Evolutionary conservation across 2,888 invertebrate genomes (phyloP), one percentile per base, ranked within the genome.

Genomic region (Cremastobaeus sp.): DNA sequence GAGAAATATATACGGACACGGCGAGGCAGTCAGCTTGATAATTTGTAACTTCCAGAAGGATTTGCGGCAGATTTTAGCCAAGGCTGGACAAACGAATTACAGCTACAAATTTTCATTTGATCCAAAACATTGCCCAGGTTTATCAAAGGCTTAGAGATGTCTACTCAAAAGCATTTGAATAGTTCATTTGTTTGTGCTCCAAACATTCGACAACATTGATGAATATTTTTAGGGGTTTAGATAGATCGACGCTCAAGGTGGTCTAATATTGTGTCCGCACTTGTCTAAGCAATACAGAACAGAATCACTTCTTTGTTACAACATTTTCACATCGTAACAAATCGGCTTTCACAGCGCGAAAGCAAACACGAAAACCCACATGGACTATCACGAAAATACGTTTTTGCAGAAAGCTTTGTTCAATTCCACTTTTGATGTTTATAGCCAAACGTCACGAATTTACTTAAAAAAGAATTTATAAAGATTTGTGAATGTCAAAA

Each of bases 1-100:
- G 54, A 55, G 30, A 48, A 39, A 28, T 39, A 39, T 43, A 48
- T 21, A 55, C 41, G 41, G 62, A 62, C 52, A 52, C 11, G 39
- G 37, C 12, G 45, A 18, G 35, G 18, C 45, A 55, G 20, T 17
- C 48, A 39, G 37, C 8, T 50, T 45, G 41, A 48, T 64, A 55
- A 70, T 64, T 70, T 57, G 62, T 57, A 64, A 70, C 70, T 41
- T 17, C 28, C 45, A 12, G 57, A 62, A 70, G 70, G 70, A 70
- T 70, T 70, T 70, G 70, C 35, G 70, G 48, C 17, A 54, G 70
- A 48, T 48, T 64, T 64, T 28, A 50, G 35, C 12, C 41, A 15
- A 39, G 30, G 21, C 57, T 18, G 41, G 43, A 62, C 70, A 52
- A 62, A 70, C 62, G 55, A 41, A 47, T 62, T 35, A 34, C 50